Evolutionary conservation across 2,113 vertebrate species (phyloP).

Genomic region (Drymodes brunneopygia): DNA sequence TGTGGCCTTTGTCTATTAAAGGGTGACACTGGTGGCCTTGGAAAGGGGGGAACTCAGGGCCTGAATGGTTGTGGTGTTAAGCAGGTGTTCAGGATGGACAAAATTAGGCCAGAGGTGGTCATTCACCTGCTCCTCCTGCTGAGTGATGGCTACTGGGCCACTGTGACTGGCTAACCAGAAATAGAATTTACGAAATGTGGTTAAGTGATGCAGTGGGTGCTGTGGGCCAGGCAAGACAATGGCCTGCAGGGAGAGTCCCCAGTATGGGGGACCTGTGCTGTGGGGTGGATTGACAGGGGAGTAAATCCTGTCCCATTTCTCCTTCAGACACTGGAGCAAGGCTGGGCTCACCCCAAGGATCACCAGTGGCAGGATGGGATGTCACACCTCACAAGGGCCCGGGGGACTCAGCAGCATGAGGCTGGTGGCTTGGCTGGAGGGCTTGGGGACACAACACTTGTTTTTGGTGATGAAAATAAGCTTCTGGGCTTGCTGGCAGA

Average conservation of each 20-base stretch:
- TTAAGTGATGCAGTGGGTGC: no score
- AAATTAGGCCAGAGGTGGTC: neutral
- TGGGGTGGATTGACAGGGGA: rapidly evolving
- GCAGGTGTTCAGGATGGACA: neutral
- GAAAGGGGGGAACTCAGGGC: neutral
- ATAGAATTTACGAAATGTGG: neutral
- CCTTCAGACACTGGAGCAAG: neutral
- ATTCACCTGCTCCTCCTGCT: neutral
- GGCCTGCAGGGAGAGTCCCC: neutral
- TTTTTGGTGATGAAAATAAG: neutral
- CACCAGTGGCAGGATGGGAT: rapidly evolving
- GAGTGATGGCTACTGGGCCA: neutral
- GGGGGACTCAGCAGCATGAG: rapidly evolving
- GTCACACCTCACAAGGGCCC: rapidly evolving
- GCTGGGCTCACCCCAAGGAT: neutral
- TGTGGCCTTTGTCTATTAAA: rapidly evolving
- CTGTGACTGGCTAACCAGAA: neutral
- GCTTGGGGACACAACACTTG: neutral
- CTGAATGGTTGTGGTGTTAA: neutral
- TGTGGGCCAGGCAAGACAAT: rapidly evolving
- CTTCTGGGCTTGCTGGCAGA: neutral
- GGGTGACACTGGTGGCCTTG: neutral
- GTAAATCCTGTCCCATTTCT: rapidly evolving
- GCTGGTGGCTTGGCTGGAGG: neutral
- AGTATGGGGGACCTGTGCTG: rapidly evolving